Base-by-base conservation (phyloP, 1,140 invertebrate species). In the Orius insidiosus region DNA sequence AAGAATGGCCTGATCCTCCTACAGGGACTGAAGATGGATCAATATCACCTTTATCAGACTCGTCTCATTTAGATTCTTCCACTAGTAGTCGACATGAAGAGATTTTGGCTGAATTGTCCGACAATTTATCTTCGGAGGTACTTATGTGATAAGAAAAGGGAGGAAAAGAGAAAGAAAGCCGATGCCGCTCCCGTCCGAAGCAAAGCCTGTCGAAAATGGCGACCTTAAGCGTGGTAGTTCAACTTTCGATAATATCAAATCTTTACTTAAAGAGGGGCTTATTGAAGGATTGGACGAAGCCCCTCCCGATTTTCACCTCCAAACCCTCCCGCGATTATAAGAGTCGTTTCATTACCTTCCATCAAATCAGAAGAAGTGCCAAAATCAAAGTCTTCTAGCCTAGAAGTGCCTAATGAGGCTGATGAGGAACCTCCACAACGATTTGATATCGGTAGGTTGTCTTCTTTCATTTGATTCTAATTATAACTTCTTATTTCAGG, bases 231-330 rank as follows among this genome's bases (percentile, higher is more conserved):
- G 78, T 52, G 78, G 76, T 60, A 80, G 76, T 54, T 78, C 74
- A 35, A 82, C 79, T 2, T 84, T 83, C 60, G 78, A 81, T 63
- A 80, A 81, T 54, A 80, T 83, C 50, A 77, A 78, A 55, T 77
- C 76, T 32, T 58, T 84, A 37, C 67, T 81, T 38, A 75, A 75
- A 56, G 74, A 78, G 59, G 76, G 76, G 40, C 66, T 73, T 52
- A 56, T 65, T n/a, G 69, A 72, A 47, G 67, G 66, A 3, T 45
- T 71, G 24, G 63, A 66, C 52, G 68, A 71, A 41, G 63, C 65
- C 1, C 69, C 69, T 5, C 62, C 64, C 2, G 65, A 68, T 31
- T 70, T 70, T 56, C 60, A 2, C 60, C 70, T 1, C 59, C 65
- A 1, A 66, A 69, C 5, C 71, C 72, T 14, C 75, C 76, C 0